Evolutionary conservation across 2,888 invertebrate species (phyloP).

Genomic region (Thera obeliscata): DNA sequence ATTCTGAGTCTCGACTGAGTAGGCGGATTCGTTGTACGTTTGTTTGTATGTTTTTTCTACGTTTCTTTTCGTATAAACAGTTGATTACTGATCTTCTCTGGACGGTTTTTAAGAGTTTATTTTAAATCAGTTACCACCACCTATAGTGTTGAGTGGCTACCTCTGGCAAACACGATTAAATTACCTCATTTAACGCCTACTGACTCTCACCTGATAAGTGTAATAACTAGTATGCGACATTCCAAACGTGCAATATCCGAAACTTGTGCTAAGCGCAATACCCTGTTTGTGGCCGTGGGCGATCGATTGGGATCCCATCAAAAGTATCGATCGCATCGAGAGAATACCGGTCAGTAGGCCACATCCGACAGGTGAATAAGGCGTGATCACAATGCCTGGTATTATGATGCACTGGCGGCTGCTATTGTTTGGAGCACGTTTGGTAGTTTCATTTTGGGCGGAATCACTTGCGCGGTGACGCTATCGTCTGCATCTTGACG

Average conservation of each 20-base stretch:
- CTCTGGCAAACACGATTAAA: too few relatives aligned
- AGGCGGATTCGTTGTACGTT: too few relatives aligned
- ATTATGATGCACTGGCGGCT: slow-evolving; percentile 38
- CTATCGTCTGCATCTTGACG: slow-evolving; percentile 60
- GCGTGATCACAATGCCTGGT: slow-evolving; percentile 54
- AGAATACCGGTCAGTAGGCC: slow-evolving; percentile 69
- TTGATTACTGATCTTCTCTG: too few relatives aligned
- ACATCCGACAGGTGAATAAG: slow-evolving; percentile 64
- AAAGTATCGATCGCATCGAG: slow-evolving; percentile 60
- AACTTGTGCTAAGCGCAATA: slow-evolving; percentile 6
- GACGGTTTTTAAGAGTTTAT: too few relatives aligned
- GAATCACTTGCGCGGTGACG: slow-evolving; percentile 51
- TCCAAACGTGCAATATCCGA: neutral
- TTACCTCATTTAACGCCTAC: too few relatives aligned
- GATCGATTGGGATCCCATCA: slow-evolving; percentile 59
- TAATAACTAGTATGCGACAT: neutral
- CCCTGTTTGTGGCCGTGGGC: slow-evolving; percentile 58
- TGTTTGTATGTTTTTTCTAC: too few relatives aligned
- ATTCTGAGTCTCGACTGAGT: too few relatives aligned
- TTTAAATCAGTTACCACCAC: too few relatives aligned
- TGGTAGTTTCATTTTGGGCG: slow-evolving; percentile 49
- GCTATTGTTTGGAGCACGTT: slow-evolving; percentile 61
- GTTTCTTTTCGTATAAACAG: too few relatives aligned
- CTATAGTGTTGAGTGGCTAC: too few relatives aligned
- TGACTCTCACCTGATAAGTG: neutral